A percentile compares a stretch with the other conserved stretches of the same genome.
Conservation (phyloP, 2,797 vertebrate species). For the Eutrigla gurnardus region DNA sequence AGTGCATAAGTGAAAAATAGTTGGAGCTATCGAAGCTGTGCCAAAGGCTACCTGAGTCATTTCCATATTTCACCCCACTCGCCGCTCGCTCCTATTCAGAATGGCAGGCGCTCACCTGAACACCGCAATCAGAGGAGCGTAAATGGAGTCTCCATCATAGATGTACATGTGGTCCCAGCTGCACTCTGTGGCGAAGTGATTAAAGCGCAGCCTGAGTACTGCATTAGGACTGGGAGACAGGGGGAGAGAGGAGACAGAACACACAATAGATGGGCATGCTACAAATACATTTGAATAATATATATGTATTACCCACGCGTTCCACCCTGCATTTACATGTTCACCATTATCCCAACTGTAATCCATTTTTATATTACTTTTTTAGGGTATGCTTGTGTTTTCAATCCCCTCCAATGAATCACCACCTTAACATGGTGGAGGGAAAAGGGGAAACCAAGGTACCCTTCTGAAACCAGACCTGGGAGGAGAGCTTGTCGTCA, state of each 20-base stretch:
- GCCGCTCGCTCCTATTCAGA: slow-evolving; percentile 20
- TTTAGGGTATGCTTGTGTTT: background rate
- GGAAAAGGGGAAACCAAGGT: background rate
- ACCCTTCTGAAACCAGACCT: background rate
- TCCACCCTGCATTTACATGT: background rate
- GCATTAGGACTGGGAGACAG: slow-evolving; percentile 90
- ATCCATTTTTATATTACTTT: background rate
- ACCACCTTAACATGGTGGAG: background rate
- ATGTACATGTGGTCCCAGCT: slow-evolving; percentile 98
- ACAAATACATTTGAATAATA: slow-evolving; percentile 23
- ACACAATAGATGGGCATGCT: slow-evolving; percentile 10
- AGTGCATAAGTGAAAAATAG: slow-evolving; percentile 27
- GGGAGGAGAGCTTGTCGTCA: background rate
- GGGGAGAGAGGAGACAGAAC: slow-evolving; percentile 1
- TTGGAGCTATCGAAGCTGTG: slow-evolving; percentile 35
- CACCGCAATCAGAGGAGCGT: slow-evolving; percentile 92
- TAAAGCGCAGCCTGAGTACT: slow-evolving; percentile 92
- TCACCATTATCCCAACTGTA: background rate
- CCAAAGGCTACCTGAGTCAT: slow-evolving; percentile 44
- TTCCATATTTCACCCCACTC: slow-evolving; percentile 15
- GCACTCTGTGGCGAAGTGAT: slow-evolving; percentile 97
- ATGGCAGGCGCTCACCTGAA: slow-evolving; percentile 87
- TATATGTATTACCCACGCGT: slow-evolving; percentile 2
- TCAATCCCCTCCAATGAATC: background rate
- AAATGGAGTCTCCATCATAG: slow-evolving; percentile 96